Evolutionary conservation across 2,113 vertebrate species (phyloP).

Genomic region (Ictalurus furcatus): DNA sequence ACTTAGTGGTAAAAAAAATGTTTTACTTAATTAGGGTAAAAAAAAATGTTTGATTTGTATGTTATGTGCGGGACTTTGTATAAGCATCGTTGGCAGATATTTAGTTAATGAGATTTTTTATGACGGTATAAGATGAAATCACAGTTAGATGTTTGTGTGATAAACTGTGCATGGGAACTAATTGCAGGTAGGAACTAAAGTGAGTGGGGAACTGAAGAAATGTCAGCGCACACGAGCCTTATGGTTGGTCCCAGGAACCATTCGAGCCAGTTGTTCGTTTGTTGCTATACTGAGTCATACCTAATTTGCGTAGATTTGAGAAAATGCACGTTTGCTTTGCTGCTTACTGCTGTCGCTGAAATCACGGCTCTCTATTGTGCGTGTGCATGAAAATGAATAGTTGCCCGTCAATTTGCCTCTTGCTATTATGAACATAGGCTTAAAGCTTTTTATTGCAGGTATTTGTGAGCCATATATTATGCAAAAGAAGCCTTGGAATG

Average conservation of each 20-base stretch:
- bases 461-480: background rate
- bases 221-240: no score
- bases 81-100: background rate
- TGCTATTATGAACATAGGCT: background rate
- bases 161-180: background rate
- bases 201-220: background rate
- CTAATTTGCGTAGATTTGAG: background rate
- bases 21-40: background rate
- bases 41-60: background rate
- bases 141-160: background rate
- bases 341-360: background rate
- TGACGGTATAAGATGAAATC: background rate
- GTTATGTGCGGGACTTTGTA: background rate
- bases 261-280: background rate
- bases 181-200: background rate
- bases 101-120: background rate
- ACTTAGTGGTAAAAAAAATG: no score
- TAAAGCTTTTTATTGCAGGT: background rate
- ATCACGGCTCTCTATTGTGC: background rate
- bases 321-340: background rate
- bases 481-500: background rate
- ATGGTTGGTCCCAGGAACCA: background rate
- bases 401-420: background rate
- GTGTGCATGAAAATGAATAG: background rate
- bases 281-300: background rate